These are phyloP conservation scores for Drosophila tropicalis DNA, from an alignment of 1,140 invertebrate genomes.

Conservation along the genomic window DNA sequence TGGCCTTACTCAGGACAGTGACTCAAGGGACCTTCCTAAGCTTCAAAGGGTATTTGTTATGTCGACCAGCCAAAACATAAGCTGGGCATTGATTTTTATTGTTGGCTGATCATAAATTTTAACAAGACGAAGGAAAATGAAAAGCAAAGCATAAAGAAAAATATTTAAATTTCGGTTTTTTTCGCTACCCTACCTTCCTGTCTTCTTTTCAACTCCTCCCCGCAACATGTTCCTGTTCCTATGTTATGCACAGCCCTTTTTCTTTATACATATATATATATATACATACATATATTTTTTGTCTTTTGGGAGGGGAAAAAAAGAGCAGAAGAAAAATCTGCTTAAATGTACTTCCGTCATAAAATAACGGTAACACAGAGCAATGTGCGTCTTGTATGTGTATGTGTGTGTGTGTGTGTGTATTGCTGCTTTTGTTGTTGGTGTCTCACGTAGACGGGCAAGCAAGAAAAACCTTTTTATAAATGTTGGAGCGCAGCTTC, in stretches of 20 bases:
- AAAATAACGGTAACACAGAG: slow-evolving; percentile 79
- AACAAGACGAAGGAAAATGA: slow-evolving; percentile 60
- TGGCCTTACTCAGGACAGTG: too few relatives aligned
- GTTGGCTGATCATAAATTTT: slow-evolving; percentile 74
- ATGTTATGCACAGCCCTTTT: slow-evolving; percentile 46
- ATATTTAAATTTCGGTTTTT: slow-evolving; percentile 65
- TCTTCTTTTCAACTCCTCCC: slow-evolving; percentile 22
- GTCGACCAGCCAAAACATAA: not conserved
- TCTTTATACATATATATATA: slow-evolving; percentile 1
- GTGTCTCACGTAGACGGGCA: slow-evolving; percentile 61
- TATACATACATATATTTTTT: slow-evolving; percentile 31
- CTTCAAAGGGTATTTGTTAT: not conserved
- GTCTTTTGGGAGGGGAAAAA: slow-evolving; percentile 20
- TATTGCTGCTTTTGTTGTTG: not conserved
- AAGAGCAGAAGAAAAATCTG: slow-evolving; percentile 62
- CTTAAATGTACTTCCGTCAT: slow-evolving; percentile 81
- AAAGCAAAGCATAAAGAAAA: slow-evolving; percentile 55
- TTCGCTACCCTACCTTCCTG: not conserved
- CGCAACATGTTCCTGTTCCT: slow-evolving; percentile 19
- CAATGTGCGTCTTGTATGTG: slow-evolving; percentile 39
- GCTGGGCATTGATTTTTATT: slow-evolving; percentile 6
- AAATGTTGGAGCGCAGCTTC: slow-evolving; percentile 70
- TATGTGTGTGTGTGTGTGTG: slow-evolving; percentile 24
- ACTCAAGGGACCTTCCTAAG: too few relatives aligned
- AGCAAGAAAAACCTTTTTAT: slow-evolving; percentile 80